A percentile compares a stretch with the other conserved stretches of the same genome.
Evolutionary conservation across 2,797 vertebrate genomes (phyloP).

Genomic region (Cyclura pinguis): DNA sequence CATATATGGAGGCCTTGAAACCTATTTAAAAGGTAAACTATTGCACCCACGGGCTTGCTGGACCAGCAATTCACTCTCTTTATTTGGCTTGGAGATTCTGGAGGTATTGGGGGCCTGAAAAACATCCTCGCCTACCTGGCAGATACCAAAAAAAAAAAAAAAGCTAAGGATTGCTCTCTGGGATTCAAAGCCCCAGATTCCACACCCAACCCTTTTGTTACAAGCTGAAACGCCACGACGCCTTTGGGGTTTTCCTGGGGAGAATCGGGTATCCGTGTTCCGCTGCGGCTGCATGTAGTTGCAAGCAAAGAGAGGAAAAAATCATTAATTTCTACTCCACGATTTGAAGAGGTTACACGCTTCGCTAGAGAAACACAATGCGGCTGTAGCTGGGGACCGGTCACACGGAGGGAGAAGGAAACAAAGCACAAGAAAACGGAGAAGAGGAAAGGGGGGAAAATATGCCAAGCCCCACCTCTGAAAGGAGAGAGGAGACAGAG

Average conservation of each 20-base stretch:
- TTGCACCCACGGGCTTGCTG: too few relatives aligned
- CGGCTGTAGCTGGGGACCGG: not conserved
- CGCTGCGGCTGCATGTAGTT: not conserved
- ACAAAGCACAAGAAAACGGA: too few relatives aligned
- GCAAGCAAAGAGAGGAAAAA: not conserved
- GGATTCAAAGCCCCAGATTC: not conserved
- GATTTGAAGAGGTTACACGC: slow-evolving; percentile 39
- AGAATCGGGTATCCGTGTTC: not conserved
- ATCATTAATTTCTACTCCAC: slow-evolving; percentile 26
- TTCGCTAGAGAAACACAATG: slow-evolving; percentile 30
- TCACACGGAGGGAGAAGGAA: not conserved
- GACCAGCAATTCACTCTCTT: too few relatives aligned
- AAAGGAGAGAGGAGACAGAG: not conserved
- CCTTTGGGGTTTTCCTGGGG: not conserved
- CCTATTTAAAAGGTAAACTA: too few relatives aligned
- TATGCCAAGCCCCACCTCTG: not conserved
- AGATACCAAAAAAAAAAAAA: not conserved
- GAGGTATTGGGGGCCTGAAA: too few relatives aligned
- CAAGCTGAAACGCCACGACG: not conserved
- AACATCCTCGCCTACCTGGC: too few relatives aligned
- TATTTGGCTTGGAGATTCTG: too few relatives aligned
- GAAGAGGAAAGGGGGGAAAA: too few relatives aligned
- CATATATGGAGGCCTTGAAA: too few relatives aligned
- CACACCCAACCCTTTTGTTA: not conserved
- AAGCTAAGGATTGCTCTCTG: too few relatives aligned